These are phyloP conservation scores for Salvelinus fontinalis DNA, from an alignment of 2,113 vertebrate genomes.

Conservation along the genomic window DNA sequence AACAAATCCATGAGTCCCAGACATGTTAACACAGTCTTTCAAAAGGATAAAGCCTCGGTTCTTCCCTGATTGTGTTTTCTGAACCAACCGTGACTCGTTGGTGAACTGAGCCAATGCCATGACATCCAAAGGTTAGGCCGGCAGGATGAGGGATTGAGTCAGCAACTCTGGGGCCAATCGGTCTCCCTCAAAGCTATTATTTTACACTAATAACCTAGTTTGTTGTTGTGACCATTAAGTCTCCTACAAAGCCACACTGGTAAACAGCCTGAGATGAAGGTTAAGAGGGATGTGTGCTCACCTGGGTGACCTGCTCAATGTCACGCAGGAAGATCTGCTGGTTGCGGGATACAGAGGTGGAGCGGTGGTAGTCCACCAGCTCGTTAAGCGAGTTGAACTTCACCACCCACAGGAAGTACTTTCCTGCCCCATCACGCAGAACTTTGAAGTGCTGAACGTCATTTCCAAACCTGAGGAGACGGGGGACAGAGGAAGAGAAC, in stretches of 20 bases:
- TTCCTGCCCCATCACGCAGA: constrained; percentile 95
- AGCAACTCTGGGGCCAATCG: neutral
- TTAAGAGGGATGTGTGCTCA: constrained; percentile 58
- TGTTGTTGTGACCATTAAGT: too few relatives aligned
- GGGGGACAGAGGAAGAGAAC: neutral
- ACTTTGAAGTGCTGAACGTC: constrained; percentile 99
- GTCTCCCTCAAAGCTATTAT: too few relatives aligned
- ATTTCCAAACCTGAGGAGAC: constrained; percentile 86
- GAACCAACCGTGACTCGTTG: too few relatives aligned
- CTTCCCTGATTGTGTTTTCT: neutral
- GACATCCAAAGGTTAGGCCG: neutral
- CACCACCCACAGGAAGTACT: constrained; percentile 99
- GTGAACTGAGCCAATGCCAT: neutral
- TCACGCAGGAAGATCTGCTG: constrained; percentile 98
- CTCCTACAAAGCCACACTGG: too few relatives aligned
- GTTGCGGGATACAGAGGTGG: constrained; percentile 96
- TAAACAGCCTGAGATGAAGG: neutral
- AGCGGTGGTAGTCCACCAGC: constrained; percentile 97
- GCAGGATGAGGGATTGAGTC: neutral
- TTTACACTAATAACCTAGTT: too few relatives aligned
- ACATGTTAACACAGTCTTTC: neutral
- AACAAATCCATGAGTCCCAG: neutral
- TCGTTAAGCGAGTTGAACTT: constrained; percentile 99
- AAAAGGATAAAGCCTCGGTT: neutral
- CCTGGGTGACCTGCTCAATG: constrained; percentile 97